Evolutionary conservation across 2,888 invertebrate species (phyloP).

Genomic region (Dysmachus trigonus): DNA sequence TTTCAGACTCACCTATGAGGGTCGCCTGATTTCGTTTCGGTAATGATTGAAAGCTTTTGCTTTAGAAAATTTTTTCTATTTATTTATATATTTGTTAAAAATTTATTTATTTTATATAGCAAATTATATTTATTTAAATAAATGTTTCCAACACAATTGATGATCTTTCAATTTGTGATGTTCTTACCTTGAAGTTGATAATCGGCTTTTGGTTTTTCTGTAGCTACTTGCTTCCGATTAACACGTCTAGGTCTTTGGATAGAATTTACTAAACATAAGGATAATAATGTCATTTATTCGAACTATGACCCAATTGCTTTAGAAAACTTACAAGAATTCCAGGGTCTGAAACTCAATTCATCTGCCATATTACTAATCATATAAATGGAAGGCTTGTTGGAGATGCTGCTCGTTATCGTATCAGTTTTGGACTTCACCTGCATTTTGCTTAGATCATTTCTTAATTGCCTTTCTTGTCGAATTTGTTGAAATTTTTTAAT

Average conservation of each 20-base stretch:
- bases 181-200: background rate
- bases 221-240: background rate
- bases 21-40: background rate
- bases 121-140: background rate
- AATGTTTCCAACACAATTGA: background rate
- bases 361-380: slow-evolving; percentile 5
- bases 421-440: background rate
- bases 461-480: background rate
- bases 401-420: background rate
- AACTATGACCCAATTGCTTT: background rate
- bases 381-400: background rate
- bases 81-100: background rate
- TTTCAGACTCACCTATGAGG: background rate
- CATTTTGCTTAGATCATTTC: background rate
- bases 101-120: background rate
- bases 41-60: background rate
- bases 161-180: background rate
- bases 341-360: slow-evolving; percentile 30
- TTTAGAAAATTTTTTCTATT: background rate
- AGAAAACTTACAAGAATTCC: slow-evolving; percentile 46
- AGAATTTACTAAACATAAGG: slow-evolving; percentile 36
- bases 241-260: slow-evolving; percentile 30
- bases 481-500: slow-evolving; percentile 69
- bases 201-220: background rate
- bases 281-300: background rate